These are phyloP conservation scores for Epirrhoe alternata DNA, from an alignment of 2,888 invertebrate genomes.

Conservation along the genomic window DNA sequence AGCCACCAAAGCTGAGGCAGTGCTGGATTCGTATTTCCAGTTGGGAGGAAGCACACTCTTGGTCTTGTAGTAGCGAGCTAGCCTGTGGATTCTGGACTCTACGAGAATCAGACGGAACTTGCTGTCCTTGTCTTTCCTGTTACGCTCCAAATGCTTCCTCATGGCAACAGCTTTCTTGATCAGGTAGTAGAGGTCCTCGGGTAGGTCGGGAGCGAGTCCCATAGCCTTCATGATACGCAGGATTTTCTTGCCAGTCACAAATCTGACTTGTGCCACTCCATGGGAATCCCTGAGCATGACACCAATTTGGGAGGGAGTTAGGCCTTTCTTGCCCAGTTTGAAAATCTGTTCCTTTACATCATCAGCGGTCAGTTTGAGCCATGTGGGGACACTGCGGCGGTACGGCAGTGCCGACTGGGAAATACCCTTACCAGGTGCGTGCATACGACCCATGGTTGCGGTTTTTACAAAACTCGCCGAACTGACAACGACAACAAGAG, in stretches of 20 bases:
- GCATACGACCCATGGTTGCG: slow-evolving; percentile 99
- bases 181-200: slow-evolving; percentile 98
- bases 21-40: slow-evolving; percentile 99
- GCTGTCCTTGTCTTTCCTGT: slow-evolving; percentile 98
- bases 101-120: slow-evolving; percentile 99
- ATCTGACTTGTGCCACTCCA: slow-evolving; percentile 99
- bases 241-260: slow-evolving; percentile 99
- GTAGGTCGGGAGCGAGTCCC: slow-evolving; percentile 98
- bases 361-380: slow-evolving; percentile 98
- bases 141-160: slow-evolving; percentile 99
- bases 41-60: slow-evolving; percentile 97
- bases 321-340: slow-evolving; percentile 99
- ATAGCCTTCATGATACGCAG: slow-evolving; percentile 99
- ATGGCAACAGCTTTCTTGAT: slow-evolving; percentile 99
- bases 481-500: slow-evolving; percentile 83
- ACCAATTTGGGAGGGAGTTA: slow-evolving; percentile 99
- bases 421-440: slow-evolving; percentile 99
- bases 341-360: slow-evolving; percentile 99
- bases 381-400: slow-evolving; percentile 98
- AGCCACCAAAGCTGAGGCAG: slow-evolving; percentile 99
- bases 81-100: slow-evolving; percentile 98
- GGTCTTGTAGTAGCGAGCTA: slow-evolving; percentile 99
- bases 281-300: slow-evolving; percentile 99
- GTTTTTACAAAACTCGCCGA: slow-evolving; percentile 76
- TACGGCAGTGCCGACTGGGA: slow-evolving; percentile 99